Percentiles rank a stretch among this genome's conserved stretches.
phyloP scores from a whole-genome alignment of 2,888 invertebrate genomes.

The Eucriotettix oculatus region DNA sequence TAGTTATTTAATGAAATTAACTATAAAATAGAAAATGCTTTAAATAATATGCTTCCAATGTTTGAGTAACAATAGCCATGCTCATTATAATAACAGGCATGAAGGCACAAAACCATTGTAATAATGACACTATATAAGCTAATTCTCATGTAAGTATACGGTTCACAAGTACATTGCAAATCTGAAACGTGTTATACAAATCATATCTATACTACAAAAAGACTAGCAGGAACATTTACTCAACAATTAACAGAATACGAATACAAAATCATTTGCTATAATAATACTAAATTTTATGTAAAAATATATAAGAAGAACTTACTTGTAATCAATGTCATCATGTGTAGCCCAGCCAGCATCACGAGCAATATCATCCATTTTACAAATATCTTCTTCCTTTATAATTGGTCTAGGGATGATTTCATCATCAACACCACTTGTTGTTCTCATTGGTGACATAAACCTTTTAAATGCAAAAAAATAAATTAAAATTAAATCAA shows the following conservation, averaged over 20 bases:
- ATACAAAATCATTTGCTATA: too few relatives aligned
- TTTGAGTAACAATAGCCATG: not conserved
- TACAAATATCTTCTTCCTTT: conserved; percentile 80
- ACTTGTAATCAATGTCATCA: conserved; percentile 87
- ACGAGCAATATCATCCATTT: conserved; percentile 78
- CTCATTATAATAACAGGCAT: too few relatives aligned
- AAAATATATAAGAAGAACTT: conserved; percentile 17
- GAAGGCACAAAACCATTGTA: too few relatives aligned
- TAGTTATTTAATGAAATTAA: not conserved
- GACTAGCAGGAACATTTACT: too few relatives aligned
- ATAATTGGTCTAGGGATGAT: conserved; percentile 69
- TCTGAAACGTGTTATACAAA: too few relatives aligned
- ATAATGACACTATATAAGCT: too few relatives aligned
- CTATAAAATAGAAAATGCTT: not conserved
- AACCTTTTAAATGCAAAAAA: conserved; percentile 2
- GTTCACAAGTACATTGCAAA: too few relatives aligned
- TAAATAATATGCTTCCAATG: not conserved
- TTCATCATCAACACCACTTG: conserved; percentile 27
- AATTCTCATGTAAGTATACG: too few relatives aligned
- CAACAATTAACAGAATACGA: too few relatives aligned
- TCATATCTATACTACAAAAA: too few relatives aligned
- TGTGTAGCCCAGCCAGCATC: conserved; percentile 86
- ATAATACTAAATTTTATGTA: not conserved
- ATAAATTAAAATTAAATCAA: too few relatives aligned
- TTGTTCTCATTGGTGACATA: conserved; percentile 3